These are phyloP conservation scores for Aurelia coerulea DNA, from an alignment of 30 jellyfish, hydroid and myxozoan genomes.

Conservation along the genomic window DNA sequence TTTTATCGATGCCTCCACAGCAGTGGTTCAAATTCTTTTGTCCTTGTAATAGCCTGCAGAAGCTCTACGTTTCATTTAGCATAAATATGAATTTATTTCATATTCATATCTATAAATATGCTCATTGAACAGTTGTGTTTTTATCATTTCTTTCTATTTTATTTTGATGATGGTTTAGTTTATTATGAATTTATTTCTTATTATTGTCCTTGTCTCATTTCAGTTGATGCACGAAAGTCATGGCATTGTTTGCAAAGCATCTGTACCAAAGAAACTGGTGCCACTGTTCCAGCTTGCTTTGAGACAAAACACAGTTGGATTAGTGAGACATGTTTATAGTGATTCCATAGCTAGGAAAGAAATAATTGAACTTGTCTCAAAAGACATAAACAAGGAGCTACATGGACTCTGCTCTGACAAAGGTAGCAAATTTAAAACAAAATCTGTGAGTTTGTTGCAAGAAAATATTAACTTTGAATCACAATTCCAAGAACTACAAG, in stretches of 20 bases:
- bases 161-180: too few species aligned
- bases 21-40: too few species aligned
- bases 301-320: background rate
- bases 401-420: background rate
- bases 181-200: background rate
- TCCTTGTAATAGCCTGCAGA: too few species aligned
- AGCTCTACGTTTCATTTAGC: too few species aligned
- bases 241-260: background rate
- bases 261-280: background rate
- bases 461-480: constrained; percentile 1
- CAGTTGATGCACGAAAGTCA: background rate
- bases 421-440: background rate
- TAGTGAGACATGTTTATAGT: background rate
- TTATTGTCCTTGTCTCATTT: background rate
- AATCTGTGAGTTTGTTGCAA: background rate
- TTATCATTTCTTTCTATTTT: too few species aligned
- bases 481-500: background rate
- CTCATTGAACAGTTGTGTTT: too few species aligned
- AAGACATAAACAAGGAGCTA: background rate
- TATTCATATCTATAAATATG: too few species aligned
- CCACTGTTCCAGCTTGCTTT: background rate
- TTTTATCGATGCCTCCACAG: too few species aligned
- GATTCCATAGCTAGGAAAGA: background rate
- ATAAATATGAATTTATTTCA: too few species aligned
- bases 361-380: background rate